phyloP scores from a whole-genome alignment of 2,113 vertebrate species.

The Sula dactylatra region DNA sequence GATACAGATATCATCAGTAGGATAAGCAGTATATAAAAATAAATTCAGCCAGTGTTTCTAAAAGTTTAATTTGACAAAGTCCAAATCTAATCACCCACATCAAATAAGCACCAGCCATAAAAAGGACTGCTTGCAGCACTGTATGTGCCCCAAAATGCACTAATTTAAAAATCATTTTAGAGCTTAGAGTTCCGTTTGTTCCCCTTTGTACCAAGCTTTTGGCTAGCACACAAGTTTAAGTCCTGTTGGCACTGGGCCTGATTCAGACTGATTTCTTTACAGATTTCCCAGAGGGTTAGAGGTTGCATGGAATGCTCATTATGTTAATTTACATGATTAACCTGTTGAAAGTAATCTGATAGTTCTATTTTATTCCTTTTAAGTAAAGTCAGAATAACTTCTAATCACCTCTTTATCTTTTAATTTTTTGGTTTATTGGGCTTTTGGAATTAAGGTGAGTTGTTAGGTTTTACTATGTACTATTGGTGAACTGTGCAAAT shows the following conservation, averaged over 20 bases:
- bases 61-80: conserved; percentile 32
- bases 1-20: neutral
- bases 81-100: conserved; percentile 9
- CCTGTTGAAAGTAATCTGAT: conserved; percentile 24
- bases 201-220: neutral
- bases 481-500: neutral
- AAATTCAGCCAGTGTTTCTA: neutral
- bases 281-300: neutral
- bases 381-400: conserved; percentile 2
- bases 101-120: neutral
- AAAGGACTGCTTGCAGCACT: neutral
- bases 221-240: neutral
- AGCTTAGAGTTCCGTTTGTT: neutral
- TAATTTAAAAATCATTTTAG: neutral
- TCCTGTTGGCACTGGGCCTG: neutral
- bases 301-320: neutral
- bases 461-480: neutral
- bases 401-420: neutral
- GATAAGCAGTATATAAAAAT: conserved; percentile 42
- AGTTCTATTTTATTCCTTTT: conserved; percentile 18
- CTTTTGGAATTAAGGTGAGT: neutral
- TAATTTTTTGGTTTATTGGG: neutral
- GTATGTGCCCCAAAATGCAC: neutral
- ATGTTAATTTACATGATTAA: conserved; percentile 19
- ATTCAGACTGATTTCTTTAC: neutral